Evolutionary conservation across 2,113 vertebrate species (phyloP), one percentile per base, ranked within the genome.

Genomic region (Corvus moneduloides): DNA sequence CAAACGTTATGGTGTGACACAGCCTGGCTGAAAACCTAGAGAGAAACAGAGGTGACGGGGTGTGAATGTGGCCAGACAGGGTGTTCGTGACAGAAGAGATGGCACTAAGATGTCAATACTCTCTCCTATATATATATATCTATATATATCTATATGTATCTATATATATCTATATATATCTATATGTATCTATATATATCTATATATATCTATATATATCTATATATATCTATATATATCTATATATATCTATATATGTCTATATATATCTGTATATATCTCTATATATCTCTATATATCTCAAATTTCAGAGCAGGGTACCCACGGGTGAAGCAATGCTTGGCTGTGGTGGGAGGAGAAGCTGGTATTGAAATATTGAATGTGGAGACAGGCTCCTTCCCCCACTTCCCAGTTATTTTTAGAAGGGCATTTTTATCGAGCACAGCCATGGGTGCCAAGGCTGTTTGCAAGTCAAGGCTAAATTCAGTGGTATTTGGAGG

Each of bases 231-330:
- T 44, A 8, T 2, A 5, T 2, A 3, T 2, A 2, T 32, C 9
- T 9, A 28, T 7, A 14, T 8, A 19, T 26, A 9, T 6, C 7
- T 18, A 19, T 17, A 4, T 5, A 1, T 5, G 1, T 11, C 11
- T 14, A 7, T 7, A 28, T 7, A 20, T 9, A 5, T 21, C 20
- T 21, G 11, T 22, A 17, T 6, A 22, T 10, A 10, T 12, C 8
- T 17, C 8, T 1, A 5, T 2, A 3, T 2, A 2, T 28, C 9
- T 9, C 21, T 7, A 18, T 5, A 20, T 22, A 10, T 6, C 8
- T 30, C 2, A 6, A 11, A 49, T 59, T 74, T 68, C 35, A n/a
- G 44, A 54, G 37, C 32, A 18, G n/a, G n/a, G 44, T 19, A 32
- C n/a, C 32, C 28, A 13, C 0, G 1, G 37, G 62, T 75, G 68